phyloP scores from a whole-genome alignment of 2,888 invertebrate genomes.

The Tetragonisca angustula region DNA sequence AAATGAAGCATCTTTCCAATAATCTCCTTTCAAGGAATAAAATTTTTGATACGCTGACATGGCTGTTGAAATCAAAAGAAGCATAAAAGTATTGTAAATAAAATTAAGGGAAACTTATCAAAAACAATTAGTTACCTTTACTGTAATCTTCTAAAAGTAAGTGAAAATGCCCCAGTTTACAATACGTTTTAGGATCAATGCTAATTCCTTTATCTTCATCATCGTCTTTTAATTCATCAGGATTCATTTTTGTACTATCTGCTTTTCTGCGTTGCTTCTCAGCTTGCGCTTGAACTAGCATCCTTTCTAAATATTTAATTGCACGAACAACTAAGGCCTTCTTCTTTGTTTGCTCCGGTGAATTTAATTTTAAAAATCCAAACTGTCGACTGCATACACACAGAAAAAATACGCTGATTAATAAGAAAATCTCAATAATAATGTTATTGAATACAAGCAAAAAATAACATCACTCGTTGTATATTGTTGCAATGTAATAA shows the following conservation, averaged over 20 bases:
- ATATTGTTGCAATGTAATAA: neutral
- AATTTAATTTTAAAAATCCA: slow-evolving; percentile 93
- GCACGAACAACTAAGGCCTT: slow-evolving; percentile 92
- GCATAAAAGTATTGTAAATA: slow-evolving; percentile 67
- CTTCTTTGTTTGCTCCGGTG: slow-evolving; percentile 92
- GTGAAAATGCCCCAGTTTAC: slow-evolving; percentile 98
- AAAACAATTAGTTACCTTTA: slow-evolving; percentile 89
- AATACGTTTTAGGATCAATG: slow-evolving; percentile 95
- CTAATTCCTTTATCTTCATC: slow-evolving; percentile 88
- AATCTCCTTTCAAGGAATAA: slow-evolving; percentile 90
- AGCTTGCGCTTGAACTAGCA: slow-evolving; percentile 91
- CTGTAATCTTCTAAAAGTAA: slow-evolving; percentile 96
- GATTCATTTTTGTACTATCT: slow-evolving; percentile 79
- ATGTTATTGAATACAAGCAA: neutral
- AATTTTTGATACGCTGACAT: slow-evolving; percentile 99
- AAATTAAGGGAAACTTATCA: neutral
- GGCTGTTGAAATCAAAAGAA: slow-evolving; percentile 87
- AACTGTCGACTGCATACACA: slow-evolving; percentile 92
- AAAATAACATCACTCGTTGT: neutral
- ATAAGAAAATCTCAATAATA: neutral
- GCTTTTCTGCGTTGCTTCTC: slow-evolving; percentile 85
- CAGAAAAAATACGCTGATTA: slow-evolving; percentile 26
- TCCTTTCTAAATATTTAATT: slow-evolving; percentile 93
- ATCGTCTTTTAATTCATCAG: slow-evolving; percentile 77
- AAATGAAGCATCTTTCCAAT: slow-evolving; percentile 96